Evolutionary conservation across 2,888 invertebrate genomes (phyloP), one percentile per base, ranked within the genome.

Genomic region (Patella pellucida): DNA sequence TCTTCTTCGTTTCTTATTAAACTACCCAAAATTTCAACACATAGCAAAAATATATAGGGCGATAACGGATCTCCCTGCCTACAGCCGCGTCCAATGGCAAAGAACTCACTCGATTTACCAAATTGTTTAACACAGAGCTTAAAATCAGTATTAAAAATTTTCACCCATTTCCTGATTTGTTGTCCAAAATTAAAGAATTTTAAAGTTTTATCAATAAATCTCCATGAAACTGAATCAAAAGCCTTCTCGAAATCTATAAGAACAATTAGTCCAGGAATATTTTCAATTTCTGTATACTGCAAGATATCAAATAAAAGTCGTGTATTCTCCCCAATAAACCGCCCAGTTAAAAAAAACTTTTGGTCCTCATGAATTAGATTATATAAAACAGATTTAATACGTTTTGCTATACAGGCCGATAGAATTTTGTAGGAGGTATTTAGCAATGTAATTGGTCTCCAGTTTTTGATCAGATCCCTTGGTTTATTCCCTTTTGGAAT

Each of bases 221-320:
- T 3, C 72, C 71, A 75, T n/a, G 68, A 16, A 14, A 71, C 19
- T 1, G 75, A 68, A 56, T 75, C 67, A 71, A 75, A 71, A 31
- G 75, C 71, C 27, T 75, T 68, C 62, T 75, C 75, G 31, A 75
- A 75, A 75, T 68, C 68, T n/a, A 71, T 68, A n/a, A 52, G 31
- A 16, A 75, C 27, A 62, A 71, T 16, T 23, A 69, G n/a, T 41
- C 41, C 51, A 16, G 27, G 67, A 19, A 50, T 71, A 14, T 71
- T 74, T 14, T 74, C 50, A n/a, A 54, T 50, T 75, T 75, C 67
- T 54, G 71, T 62, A 31, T 68, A 52, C 50, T 56, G 12, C 52
- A 75, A 3, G 14, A 68, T 41, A 71, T 68, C 67, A 68, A 67
- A 71, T 14, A 72, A 51, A 70, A 71, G 51, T 31, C 68, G 56